Conservation (phyloP, 2,113 vertebrate genomes). For the Furnarius figulus region DNA sequence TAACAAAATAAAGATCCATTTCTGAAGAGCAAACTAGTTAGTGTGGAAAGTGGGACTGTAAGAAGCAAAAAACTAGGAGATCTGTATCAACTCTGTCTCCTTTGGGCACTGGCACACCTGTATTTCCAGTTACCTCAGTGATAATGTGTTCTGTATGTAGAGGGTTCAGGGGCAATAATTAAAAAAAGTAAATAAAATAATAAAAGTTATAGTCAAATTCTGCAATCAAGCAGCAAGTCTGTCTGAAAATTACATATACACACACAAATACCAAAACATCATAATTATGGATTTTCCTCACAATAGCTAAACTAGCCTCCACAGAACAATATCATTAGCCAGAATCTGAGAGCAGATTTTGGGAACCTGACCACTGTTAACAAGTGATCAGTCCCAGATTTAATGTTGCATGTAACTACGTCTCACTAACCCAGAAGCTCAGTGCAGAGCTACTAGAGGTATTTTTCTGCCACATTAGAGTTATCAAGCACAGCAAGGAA, state of each 20-base stretch:
- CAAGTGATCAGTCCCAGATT: background rate
- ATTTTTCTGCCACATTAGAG: background rate
- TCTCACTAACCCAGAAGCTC: background rate
- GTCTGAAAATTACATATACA: background rate
- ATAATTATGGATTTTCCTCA: background rate
- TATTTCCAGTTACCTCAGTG: background rate
- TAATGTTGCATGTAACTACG: background rate
- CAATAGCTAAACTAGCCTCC: background rate
- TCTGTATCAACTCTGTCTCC: background rate
- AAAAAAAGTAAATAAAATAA: background rate
- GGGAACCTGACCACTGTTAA: background rate
- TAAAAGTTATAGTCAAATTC: background rate
- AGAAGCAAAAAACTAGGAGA: background rate
- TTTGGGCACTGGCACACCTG: background rate
- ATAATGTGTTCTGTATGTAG: background rate
- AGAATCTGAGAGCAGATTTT: background rate
- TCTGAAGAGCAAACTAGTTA: background rate
- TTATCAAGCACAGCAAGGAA: background rate
- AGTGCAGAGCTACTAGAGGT: background rate
- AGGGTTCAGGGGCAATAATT: background rate
- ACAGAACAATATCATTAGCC: background rate
- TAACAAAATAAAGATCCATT: background rate
- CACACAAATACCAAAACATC: background rate
- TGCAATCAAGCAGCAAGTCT: background rate
- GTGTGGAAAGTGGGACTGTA: background rate